Base-by-base conservation (phyloP, 2,888 invertebrate species). In the Macrosiphum euphorbiae region DNA sequence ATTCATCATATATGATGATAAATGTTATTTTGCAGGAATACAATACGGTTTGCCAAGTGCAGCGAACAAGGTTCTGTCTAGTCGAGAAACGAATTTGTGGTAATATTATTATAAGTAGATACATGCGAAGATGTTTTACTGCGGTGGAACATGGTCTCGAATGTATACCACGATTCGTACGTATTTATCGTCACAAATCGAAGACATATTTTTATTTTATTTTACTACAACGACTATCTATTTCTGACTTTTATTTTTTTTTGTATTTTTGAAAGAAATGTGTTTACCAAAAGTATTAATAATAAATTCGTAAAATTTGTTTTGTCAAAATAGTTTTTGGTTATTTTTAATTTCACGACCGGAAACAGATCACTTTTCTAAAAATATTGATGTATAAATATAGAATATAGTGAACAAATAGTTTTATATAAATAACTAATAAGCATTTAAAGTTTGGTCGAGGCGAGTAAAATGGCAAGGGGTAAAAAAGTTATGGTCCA, bases 1-100 rank as follows among this genome's bases (percentile, higher is more conserved):
- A 86, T 28, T 89, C 58, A 44, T 58, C 35, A 78, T 78, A 78
- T 50, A 50, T 67, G 67, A 90, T 78, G 67, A 67, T 90, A 35
- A 67, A 90, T 67, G 10, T 47, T 61, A 47, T 11, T 85, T 44
- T 85, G 28, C 28, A 11, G 1, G 61, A n/a, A 28, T n/a, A 47
- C n/a, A 61, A 67, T 90, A 47, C n/a, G 20, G 44, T 78, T 78
- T 3, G 67, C 35, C n/a, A 78, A 78, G 35, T 78, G 35, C 67
- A 35, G 16, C 5, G 20, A 7, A 35, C 7, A 35, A 78, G 8
- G 35, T 35, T 3, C 78, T 35, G 35, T 35, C 3, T 78, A 20
- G 2, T 20, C 8, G 35, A 78, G 35, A 35, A 78, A 78, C 20
- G 35, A 78, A 78, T 78, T 78, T 78, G 20, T 78, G 5, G 5